A percentile compares a stretch with the other conserved stretches of the same genome.
Conservation (phyloP, 2,113 vertebrate species). For the Platanista minor region DNA sequence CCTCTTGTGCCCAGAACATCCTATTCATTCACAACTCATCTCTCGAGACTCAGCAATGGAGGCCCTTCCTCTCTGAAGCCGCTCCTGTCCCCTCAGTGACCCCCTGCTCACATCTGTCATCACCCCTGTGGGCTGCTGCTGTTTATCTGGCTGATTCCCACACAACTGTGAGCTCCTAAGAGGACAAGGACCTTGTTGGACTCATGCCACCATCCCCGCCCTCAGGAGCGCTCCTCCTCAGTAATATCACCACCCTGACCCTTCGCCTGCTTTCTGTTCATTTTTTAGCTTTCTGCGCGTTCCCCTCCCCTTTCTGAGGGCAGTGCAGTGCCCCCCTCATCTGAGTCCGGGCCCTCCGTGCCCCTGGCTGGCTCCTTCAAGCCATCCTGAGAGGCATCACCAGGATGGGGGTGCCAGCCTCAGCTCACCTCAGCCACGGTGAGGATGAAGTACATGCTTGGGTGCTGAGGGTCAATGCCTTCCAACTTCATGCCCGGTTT, state of each 20-base stretch:
- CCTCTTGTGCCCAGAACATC: not conserved
- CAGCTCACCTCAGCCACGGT: constrained; percentile 94
- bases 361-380: too few species aligned
- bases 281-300: not conserved
- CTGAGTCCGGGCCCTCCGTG: not conserved
- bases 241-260: not conserved
- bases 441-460: constrained; percentile 98
- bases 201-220: not conserved
- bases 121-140: not conserved
- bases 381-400: not conserved
- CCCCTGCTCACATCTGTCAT: not conserved
- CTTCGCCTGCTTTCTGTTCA: not conserved
- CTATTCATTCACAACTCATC: not conserved
- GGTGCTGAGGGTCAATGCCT: constrained; percentile 96
- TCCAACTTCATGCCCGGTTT: constrained; percentile 98
- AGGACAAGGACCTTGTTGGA: not conserved
- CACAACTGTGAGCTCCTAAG: not conserved
- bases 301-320: not conserved
- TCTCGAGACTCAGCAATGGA: not conserved
- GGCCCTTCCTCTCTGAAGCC: not conserved
- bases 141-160: not conserved
- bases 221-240: not conserved
- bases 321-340: not conserved
- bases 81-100: not conserved
- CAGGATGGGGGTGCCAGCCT: not conserved